These are phyloP conservation scores for Pangasius krempfi DNA, from an alignment of 2,797 vertebrate genomes.

Conservation along the genomic window DNA sequence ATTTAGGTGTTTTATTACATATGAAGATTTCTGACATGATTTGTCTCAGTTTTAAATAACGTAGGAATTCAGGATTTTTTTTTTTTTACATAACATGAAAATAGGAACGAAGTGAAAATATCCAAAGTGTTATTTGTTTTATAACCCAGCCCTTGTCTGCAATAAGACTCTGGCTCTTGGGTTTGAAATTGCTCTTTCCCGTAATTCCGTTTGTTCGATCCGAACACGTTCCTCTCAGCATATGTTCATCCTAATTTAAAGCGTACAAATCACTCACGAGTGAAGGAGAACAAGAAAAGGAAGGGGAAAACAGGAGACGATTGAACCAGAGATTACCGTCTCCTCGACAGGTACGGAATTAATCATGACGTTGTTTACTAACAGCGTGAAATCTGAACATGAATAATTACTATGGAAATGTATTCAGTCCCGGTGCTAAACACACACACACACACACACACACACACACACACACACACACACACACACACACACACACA, in stretches of 20 bases:
- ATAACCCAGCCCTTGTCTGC: neutral
- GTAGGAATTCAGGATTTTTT: neutral
- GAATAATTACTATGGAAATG: conserved; percentile 42
- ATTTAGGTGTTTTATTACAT: neutral
- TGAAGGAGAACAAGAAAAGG: conserved; percentile 9
- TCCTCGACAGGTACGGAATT: conserved; percentile 40
- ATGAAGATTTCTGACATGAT: neutral
- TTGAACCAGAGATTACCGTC: conserved; percentile 24
- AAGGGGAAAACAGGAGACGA: neutral
- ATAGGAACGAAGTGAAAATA: neutral
- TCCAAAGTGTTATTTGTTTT: neutral
- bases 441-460: neutral
- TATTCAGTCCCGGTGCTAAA: conserved; percentile 21
- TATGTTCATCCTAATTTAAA: conserved; percentile 3
- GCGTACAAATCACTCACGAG: conserved; percentile 6
- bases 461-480: too few species aligned
- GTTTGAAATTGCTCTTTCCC: neutral
- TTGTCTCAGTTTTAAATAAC: neutral
- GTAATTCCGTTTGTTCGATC: neutral
- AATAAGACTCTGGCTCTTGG: neutral
- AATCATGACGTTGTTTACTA: conserved; percentile 44
- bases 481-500: too few species aligned
- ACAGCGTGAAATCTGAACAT: conserved; percentile 19
- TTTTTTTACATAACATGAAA: neutral
- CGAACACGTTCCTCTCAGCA: neutral